Evolutionary conservation across 2,113 vertebrate genomes (phyloP), one percentile per base, ranked within the genome.

Genomic region (Myodes glareolus): DNA sequence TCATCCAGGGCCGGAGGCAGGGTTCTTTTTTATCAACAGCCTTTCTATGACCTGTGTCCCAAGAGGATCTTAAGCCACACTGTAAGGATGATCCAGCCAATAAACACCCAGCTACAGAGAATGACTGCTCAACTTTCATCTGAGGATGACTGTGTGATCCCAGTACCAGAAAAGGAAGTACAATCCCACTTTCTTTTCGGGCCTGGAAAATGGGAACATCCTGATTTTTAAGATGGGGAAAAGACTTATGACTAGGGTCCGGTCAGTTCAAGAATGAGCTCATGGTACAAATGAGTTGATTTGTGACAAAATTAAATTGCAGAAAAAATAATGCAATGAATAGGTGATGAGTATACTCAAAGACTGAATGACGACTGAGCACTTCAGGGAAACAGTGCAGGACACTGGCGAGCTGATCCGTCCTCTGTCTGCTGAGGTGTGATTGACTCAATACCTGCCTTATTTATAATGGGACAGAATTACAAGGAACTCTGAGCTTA

Each of bases 151-250:
- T 31, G 7, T 0, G 42, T 33, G 45, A 47, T 91, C 72, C 84
- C 84, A 72, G 2, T 77, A 96, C 96, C 96, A 88, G 77, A 96
- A 91, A 95, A 95, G 16, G 78, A 88, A 81, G 81, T 31, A 77
- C 52, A 91, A 92, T 95, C 94, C 95, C 96, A 96, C 63, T 82
- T n/a, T n/a, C n/a, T n/a, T n/a, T n/a, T 93, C 93, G 87, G 84
- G 65, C 90, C 78, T 95, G 90, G 50, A 75, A 97, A 87, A 85
- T n/a, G 76, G 80, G 95, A 97, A 96, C 8, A 78, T 31, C 63
- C 96, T 89, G 45, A 55, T 58, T 86, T 97, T 90, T 88, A 96
- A 97, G 92, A 88, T 90, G 65, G 3, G 63, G 63, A 90, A 97
- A 94, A 93, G 90, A 80, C 77, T 97, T 92, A 94, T 27, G 92